Evolutionary conservation across 2,888 invertebrate species (phyloP).

Genomic region (Beris morrisii): DNA sequence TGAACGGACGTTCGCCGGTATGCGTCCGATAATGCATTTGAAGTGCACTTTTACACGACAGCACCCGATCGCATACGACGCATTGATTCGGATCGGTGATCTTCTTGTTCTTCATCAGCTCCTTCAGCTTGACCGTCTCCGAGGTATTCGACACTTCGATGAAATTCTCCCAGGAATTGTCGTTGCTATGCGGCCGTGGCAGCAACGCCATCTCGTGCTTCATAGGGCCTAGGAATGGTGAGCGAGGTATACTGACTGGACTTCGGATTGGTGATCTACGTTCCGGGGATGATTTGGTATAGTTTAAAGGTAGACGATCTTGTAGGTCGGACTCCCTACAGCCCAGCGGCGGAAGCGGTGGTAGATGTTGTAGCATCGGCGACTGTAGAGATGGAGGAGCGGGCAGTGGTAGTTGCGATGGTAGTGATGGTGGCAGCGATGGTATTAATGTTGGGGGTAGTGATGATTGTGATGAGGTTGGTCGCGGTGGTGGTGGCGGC

Average conservation of each 20-base stretch:
- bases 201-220: constrained; percentile 55
- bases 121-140: constrained; percentile 94
- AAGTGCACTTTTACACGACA: constrained; percentile 95
- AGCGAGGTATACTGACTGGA: constrained; percentile 53
- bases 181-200: constrained; percentile 87
- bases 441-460: constrained; percentile 57
- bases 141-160: constrained; percentile 89
- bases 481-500: constrained; percentile 40
- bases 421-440: constrained; percentile 44
- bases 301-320: constrained; percentile 47
- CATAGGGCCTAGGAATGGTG: constrained; percentile 54
- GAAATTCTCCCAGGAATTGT: constrained; percentile 95
- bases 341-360: constrained; percentile 47
- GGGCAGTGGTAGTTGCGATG: constrained; percentile 52
- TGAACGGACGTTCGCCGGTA: constrained; percentile 73
- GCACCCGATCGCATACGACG: constrained; percentile 93
- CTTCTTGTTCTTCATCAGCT: constrained; percentile 95
- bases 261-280: constrained; percentile 53
- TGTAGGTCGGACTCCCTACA: constrained; percentile 46
- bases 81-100: constrained; percentile 98
- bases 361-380: constrained; percentile 51
- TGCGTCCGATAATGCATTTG: constrained; percentile 89
- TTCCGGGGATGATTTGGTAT: constrained; percentile 51
- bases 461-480: constrained; percentile 47
- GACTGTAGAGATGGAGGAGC: constrained; percentile 59